Percentiles rank a stretch among this genome's conserved stretches.
Conservation (phyloP, 2,113 vertebrate genomes). For the Rhinogobius similis region DNA sequence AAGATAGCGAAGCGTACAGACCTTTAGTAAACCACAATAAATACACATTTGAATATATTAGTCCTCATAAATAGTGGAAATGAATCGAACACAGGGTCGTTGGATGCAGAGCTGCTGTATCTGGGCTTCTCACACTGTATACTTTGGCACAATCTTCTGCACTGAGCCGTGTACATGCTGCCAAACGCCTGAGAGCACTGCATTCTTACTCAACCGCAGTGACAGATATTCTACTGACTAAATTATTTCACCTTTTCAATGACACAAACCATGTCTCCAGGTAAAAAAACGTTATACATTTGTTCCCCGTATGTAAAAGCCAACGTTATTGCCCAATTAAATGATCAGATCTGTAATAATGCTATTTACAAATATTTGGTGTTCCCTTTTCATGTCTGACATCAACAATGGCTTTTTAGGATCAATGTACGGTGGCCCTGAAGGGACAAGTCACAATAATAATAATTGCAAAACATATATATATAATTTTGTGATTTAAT, state of each 20-base stretch:
- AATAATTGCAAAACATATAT: background rate
- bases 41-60: constrained; percentile 93
- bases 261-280: too few relatives aligned
- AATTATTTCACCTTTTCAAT: constrained; percentile 11
- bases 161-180: constrained; percentile 34
- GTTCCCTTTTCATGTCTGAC: constrained; percentile 11
- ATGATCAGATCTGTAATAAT: constrained; percentile 18
- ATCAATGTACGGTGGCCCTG: constrained; percentile 11
- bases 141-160: constrained; percentile 84
- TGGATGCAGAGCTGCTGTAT: constrained; percentile 73
- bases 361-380: constrained; percentile 50
- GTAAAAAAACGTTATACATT: constrained; percentile 8
- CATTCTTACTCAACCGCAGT: constrained; percentile 15
- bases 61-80: constrained; percentile 94
- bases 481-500: too few relatives aligned
- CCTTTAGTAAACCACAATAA: constrained; percentile 97
- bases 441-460: background rate
- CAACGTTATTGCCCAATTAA: constrained; percentile 35
- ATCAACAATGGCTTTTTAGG: constrained; percentile 30
- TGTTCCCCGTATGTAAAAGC: background rate
- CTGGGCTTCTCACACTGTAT: constrained; percentile 69
- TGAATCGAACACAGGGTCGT: constrained; percentile 83
- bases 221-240: constrained; percentile 23
- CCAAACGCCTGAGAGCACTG: constrained; percentile 58
- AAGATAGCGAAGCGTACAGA: constrained; percentile 87